These are phyloP conservation scores for Phocoena phocoena DNA, from an alignment of 2,113 vertebrate genomes.

Conservation along the genomic window DNA sequence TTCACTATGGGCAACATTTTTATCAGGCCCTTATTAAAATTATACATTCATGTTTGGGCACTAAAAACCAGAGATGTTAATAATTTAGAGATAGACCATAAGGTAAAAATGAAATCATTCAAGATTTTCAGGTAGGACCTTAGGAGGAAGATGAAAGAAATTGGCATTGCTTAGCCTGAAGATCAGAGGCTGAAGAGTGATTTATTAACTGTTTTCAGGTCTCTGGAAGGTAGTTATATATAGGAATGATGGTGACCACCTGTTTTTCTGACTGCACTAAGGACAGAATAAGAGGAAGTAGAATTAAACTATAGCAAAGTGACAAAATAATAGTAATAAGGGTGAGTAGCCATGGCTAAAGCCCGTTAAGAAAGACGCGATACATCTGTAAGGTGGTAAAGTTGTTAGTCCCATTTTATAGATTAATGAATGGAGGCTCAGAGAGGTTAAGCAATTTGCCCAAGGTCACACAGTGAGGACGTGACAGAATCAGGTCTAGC, in stretches of 20 bases:
- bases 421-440: not conserved
- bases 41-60: not conserved
- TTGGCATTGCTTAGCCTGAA: slow-evolving; percentile 43
- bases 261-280: slow-evolving; percentile 39
- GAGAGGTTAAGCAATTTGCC: slow-evolving; percentile 17
- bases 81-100: not conserved
- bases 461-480: not conserved
- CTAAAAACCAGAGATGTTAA: not conserved
- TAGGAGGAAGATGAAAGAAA: slow-evolving; percentile 31
- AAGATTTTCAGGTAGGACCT: slow-evolving; percentile 29
- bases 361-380: slow-evolving; percentile 17
- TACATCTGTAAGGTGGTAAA: not conserved
- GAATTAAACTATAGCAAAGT: slow-evolving; percentile 40
- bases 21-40: not conserved
- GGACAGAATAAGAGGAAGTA: slow-evolving; percentile 1
- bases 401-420: slow-evolving; percentile 41
- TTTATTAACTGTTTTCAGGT: slow-evolving; percentile 62
- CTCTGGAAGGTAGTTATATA: slow-evolving; percentile 33
- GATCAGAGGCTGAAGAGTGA: slow-evolving; percentile 47
- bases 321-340: slow-evolving; percentile 18
- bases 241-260: slow-evolving; percentile 48
- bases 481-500: not conserved
- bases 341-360: not conserved
- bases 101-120: slow-evolving; percentile 16
- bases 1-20: not conserved